phyloP scores from a whole-genome alignment of 2,797 vertebrate species.

The Clamator glandarius region DNA sequence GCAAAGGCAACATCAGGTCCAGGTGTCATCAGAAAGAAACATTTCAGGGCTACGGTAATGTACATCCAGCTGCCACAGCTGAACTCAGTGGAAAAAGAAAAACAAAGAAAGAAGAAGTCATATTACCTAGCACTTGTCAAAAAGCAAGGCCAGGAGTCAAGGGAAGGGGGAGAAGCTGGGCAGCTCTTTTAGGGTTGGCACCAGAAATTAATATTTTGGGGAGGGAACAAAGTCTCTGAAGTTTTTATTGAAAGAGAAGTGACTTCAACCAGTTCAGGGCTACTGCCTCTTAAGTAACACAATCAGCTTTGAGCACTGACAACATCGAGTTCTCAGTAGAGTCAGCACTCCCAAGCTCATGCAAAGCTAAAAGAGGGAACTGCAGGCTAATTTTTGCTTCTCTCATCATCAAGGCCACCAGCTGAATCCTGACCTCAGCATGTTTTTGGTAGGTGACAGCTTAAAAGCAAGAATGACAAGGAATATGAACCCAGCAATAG shows the following conservation, averaged over 20 bases:
- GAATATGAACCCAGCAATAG: not conserved
- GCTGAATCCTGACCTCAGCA: conserved; percentile 51
- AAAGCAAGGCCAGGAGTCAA: not conserved
- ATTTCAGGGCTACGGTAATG: not conserved
- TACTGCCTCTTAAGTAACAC: not conserved
- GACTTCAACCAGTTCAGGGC: not conserved
- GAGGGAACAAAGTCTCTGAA: not conserved
- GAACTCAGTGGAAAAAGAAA: not conserved
- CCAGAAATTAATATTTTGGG: not conserved
- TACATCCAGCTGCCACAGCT: not conserved
- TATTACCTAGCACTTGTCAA: not conserved
- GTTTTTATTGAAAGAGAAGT: not conserved
- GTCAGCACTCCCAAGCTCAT: conserved; percentile 36
- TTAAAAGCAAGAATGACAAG: conserved; percentile 16
- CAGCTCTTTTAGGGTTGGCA: not conserved
- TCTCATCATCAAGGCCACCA: conserved; percentile 9
- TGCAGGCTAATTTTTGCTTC: conserved; percentile 16
- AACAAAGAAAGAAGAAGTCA: not conserved
- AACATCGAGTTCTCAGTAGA: conserved; percentile 53
- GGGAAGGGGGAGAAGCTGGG: not conserved
- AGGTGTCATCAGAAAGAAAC: not conserved
- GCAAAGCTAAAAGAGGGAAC: conserved; percentile 43
- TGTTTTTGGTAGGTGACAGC: not conserved
- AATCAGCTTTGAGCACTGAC: not conserved
- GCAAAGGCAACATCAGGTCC: not conserved